Conservation (phyloP, 1,140 invertebrate species). For the Colletes latitarsis region DNA sequence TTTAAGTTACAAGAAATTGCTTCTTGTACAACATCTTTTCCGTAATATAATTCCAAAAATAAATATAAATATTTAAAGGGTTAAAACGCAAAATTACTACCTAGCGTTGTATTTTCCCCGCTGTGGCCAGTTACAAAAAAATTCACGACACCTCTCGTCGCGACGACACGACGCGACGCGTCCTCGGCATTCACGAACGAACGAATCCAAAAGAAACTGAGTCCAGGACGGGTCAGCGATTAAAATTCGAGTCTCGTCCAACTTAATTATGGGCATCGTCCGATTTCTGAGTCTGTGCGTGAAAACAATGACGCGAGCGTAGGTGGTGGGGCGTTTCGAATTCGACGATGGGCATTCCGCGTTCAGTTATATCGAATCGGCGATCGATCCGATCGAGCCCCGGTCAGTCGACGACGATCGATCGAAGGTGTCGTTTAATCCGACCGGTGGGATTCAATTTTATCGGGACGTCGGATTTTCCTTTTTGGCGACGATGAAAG, state of each 20-base stretch:
- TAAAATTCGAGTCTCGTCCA: slow-evolving; percentile 60
- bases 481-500: background rate
- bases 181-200: background rate
- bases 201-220: slow-evolving; percentile 22
- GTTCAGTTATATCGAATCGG: slow-evolving; percentile 15
- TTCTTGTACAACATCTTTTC: too few species aligned
- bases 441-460: too few species aligned
- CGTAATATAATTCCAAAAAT: too few species aligned
- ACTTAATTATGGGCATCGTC: slow-evolving; percentile 73
- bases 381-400: too few species aligned
- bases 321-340: slow-evolving; percentile 45
- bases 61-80: too few species aligned
- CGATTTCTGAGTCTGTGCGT: slow-evolving; percentile 68
- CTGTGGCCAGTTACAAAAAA: background rate
- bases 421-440: slow-evolving; percentile 11
- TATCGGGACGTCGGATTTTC: too few species aligned
- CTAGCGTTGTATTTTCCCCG: too few species aligned
- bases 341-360: slow-evolving; percentile 51
- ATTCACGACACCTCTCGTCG: too few species aligned
- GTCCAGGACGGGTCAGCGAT: background rate
- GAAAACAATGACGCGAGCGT: slow-evolving; percentile 67
- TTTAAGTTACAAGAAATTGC: too few species aligned
- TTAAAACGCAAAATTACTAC: too few species aligned
- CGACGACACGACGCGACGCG: background rate
- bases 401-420: slow-evolving; percentile 40